Evolutionary conservation across 2,113 vertebrate genomes (phyloP).

Genomic region (Salminus brasiliensis): DNA sequence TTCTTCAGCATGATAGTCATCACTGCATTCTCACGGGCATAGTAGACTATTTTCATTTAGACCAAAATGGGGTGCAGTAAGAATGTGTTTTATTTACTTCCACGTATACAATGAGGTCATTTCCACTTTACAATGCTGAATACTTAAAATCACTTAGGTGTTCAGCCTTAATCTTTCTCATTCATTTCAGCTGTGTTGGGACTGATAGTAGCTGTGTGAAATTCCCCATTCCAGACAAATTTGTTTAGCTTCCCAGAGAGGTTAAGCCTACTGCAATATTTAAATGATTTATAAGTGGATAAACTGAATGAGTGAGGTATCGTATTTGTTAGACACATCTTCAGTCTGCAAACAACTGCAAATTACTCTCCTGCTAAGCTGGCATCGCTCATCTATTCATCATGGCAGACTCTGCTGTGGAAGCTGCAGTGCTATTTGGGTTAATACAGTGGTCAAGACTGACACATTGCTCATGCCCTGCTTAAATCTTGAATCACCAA

Average conservation of each 20-base stretch:
- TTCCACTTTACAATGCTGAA: background rate
- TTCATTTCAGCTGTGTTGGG: conserved; percentile 7
- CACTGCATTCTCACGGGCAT: background rate
- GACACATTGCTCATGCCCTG: background rate
- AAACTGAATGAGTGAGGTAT: background rate
- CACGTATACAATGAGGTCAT: conserved; percentile 8
- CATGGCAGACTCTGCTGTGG: background rate
- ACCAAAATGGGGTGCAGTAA: background rate
- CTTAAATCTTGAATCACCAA: background rate
- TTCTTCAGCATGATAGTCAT: conserved; percentile 28
- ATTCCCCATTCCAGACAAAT: background rate
- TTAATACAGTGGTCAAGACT: background rate
- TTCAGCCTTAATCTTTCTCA: background rate
- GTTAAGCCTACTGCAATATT: background rate
- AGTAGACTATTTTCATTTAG: no score
- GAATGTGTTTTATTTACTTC: conserved; percentile 4
- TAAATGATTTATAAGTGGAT: no score
- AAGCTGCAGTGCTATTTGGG: conserved; percentile 8
- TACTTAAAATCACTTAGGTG: background rate
- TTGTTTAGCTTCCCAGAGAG: background rate
- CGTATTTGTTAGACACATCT: conserved; percentile 2
- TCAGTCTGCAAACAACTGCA: background rate
- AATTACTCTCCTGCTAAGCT: background rate
- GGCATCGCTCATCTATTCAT: background rate
- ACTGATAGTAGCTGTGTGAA: background rate